Evolutionary conservation across 2,888 invertebrate genomes (phyloP), one percentile per base, ranked within the genome.

Genomic region (Arctia plantaginis): DNA sequence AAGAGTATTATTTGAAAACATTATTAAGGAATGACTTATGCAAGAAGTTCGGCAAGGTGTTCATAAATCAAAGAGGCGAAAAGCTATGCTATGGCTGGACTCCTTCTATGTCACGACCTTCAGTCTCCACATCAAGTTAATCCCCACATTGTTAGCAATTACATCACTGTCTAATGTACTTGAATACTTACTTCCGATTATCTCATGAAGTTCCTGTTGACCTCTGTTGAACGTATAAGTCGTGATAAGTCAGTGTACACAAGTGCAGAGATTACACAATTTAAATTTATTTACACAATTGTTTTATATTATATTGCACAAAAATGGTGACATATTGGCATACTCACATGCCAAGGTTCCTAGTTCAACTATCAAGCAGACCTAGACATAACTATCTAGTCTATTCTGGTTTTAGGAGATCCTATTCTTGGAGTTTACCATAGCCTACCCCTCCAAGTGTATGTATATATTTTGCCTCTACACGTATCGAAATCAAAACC

Each of bases 111-210:
- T 44, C 1, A 20, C 15, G 68, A 66, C 71, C 74, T 74, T 71
- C 51, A 30, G 23, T 35, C 51, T 41, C 33, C 30, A 66, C 39
- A 66, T 66, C 39, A 59, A 35, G 51, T 44, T 23, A 59, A 44
- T 64, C 47, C 41, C 41, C 23, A 76, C 67, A 76, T 66, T 69
- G 51, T 73, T 30, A 15, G 55, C 64, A 71, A 80, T 87, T 88
- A 85, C 87, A 86, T 87, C 87, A 87, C 80, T 55, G 69, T 66
- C 77, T 27, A 33, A 18, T 70, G 79, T 79, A 78, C 85, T 80
- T 81, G 77, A 80, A 78, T 76, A 76, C 33, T 71, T 79, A 86
- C 85, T 87, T 87, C 87, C 87, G 84, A 80, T 81, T 77, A 82
- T 72, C 80, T 78, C 76, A 78, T 68, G 74, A 35, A 67, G 72